These are phyloP conservation scores for Cecidostiba fungosa DNA, from an alignment of 2,888 invertebrate species.

Conservation along the genomic window DNA sequence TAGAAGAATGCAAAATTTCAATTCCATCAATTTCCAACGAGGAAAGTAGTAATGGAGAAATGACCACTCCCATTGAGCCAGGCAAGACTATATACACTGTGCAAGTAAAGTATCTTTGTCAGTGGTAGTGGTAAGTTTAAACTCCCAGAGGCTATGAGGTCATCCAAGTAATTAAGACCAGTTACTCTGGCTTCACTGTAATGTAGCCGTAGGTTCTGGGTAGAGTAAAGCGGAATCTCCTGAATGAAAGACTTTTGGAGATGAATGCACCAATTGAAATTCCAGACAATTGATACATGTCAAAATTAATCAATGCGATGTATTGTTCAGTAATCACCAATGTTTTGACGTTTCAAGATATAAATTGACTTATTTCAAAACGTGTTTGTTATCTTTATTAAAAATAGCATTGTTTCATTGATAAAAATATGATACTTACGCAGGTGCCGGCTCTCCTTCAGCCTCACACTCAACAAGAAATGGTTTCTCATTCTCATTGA, in stretches of 20 bases:
- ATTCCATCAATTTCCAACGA: constrained; percentile 34
- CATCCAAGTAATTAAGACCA: constrained; percentile 79
- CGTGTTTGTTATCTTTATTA: neutral
- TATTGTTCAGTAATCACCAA: neutral
- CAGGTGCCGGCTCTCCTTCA: constrained; percentile 95
- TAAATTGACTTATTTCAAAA: neutral
- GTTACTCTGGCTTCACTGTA: constrained; percentile 74
- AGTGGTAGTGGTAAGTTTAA: constrained; percentile 74
- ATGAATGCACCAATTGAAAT: constrained; percentile 64
- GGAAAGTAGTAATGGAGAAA: constrained; percentile 54
- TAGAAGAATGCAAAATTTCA: constrained; percentile 44
- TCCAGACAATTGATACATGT: constrained; percentile 55
- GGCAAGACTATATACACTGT: constrained; percentile 58
- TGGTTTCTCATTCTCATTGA: constrained; percentile 94
- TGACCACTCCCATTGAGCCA: constrained; percentile 68
- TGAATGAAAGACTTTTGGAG: constrained; percentile 62
- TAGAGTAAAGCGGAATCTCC: constrained; percentile 56
- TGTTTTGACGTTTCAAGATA: neutral
- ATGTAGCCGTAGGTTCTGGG: constrained; percentile 54
- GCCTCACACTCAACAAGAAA: constrained; percentile 98
- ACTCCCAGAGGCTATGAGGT: constrained; percentile 77
- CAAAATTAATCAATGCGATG: constrained; percentile 42
- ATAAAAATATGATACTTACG: constrained; percentile 83
- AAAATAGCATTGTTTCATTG: neutral
- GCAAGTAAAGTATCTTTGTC: constrained; percentile 71